Evolutionary conservation across 1,140 invertebrate species (phyloP).

Genomic region (Eupristina koningsbergeri): DNA sequence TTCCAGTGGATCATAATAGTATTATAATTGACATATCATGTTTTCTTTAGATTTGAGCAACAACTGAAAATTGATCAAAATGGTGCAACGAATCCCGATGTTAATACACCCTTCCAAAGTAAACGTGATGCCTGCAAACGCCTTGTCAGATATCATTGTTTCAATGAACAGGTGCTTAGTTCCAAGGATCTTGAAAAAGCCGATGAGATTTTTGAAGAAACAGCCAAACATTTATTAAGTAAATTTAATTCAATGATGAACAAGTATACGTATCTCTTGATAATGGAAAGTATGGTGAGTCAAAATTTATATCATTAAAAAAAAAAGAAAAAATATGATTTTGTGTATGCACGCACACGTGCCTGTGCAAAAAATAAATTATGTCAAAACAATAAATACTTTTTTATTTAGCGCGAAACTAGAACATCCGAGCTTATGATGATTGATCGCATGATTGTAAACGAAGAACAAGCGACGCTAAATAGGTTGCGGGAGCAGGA

Average conservation of each 20-base stretch:
- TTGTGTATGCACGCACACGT: too few species aligned
- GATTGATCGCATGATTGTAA: slow-evolving; percentile 80
- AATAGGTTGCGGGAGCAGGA: slow-evolving; percentile 74
- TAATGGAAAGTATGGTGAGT: slow-evolving; percentile 88
- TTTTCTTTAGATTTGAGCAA: slow-evolving; percentile 77
- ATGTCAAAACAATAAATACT: background rate
- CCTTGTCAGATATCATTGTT: slow-evolving; percentile 87
- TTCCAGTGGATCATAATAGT: background rate
- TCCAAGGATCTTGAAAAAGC: slow-evolving; percentile 82
- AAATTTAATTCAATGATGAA: slow-evolving; percentile 84
- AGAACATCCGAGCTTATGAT: slow-evolving; percentile 82
- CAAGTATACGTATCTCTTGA: slow-evolving; percentile 85
- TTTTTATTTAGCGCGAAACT: slow-evolving; percentile 75
- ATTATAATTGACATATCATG: background rate
- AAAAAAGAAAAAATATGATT: too few species aligned
- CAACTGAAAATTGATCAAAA: slow-evolving; percentile 86
- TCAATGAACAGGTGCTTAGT: slow-evolving; percentile 80
- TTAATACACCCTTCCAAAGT: slow-evolving; percentile 81
- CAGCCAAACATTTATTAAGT: slow-evolving; percentile 81
- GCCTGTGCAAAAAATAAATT: background rate
- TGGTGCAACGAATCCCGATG: slow-evolving; percentile 84
- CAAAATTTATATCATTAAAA: background rate
- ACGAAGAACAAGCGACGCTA: slow-evolving; percentile 78
- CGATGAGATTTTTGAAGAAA: slow-evolving; percentile 84
- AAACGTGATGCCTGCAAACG: slow-evolving; percentile 85